Evolutionary conservation across 1,140 invertebrate genomes (phyloP).

Genomic region (Ectropis grisescens): DNA sequence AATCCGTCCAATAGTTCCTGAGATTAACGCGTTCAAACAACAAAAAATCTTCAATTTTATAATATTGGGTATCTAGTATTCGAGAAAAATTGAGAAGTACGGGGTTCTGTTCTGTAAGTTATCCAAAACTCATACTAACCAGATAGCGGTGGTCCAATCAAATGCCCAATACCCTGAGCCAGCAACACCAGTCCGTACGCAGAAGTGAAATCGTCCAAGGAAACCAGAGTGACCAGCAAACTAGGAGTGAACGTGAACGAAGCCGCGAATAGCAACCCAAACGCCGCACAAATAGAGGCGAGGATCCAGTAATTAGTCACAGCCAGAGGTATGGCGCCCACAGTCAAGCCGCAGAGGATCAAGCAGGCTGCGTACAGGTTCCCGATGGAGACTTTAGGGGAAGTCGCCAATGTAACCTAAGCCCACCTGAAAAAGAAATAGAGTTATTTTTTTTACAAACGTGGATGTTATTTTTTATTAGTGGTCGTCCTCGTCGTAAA

Average conservation of each 20-base stretch:
- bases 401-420: conserved; percentile 92
- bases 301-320: conserved; percentile 72
- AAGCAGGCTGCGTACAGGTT: conserved; percentile 85
- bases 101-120: too few species aligned
- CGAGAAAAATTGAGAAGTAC: too few species aligned
- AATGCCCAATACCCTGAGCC: conserved; percentile 79
- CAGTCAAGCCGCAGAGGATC: conserved; percentile 80
- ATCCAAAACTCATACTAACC: too few species aligned
- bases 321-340: conserved; percentile 76
- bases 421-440: conserved; percentile 73
- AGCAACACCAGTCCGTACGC: conserved; percentile 83
- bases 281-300: conserved; percentile 73
- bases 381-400: conserved; percentile 83
- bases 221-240: conserved; percentile 84
- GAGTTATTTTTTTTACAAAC: too few species aligned
- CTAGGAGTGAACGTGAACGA: conserved; percentile 90
- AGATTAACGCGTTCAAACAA: too few species aligned
- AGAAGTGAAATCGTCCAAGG: conserved; percentile 83
- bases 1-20: too few species aligned
- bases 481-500: too few species aligned
- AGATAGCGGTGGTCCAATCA: conserved; percentile 74
- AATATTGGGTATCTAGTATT: too few species aligned
- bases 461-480: too few species aligned
- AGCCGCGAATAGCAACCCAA: conserved; percentile 88
- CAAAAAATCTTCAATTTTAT: too few species aligned